Conservation (phyloP, 2,113 vertebrate species). For the Apteryx owenii region DNA sequence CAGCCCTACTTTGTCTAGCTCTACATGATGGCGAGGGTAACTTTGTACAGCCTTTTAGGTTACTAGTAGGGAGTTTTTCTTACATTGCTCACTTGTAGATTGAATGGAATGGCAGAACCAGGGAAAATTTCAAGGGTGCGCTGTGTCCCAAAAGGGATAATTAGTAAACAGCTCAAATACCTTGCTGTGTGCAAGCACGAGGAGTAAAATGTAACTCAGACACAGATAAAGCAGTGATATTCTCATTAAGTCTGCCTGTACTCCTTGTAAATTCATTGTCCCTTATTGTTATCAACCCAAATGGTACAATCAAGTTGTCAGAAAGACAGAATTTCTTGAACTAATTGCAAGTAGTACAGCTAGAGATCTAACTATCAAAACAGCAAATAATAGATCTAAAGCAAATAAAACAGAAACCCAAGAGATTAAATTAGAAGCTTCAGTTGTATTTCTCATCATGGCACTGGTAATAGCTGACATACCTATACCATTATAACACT, state of each 20-base stretch:
- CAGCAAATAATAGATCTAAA: not conserved
- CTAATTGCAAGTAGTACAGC: not conserved
- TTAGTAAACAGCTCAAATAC: not conserved
- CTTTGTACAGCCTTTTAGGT: not conserved
- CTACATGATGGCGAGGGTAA: not conserved
- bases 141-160: not conserved
- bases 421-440: slow-evolving; percentile 28
- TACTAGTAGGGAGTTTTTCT: not conserved
- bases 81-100: not conserved
- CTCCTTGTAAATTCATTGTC: not conserved
- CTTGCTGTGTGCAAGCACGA: not conserved
- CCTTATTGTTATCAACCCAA: not conserved
- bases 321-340: not conserved
- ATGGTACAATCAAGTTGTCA: not conserved
- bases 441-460: not conserved
- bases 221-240: not conserved
- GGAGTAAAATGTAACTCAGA: not conserved
- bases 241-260: not conserved
- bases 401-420: slow-evolving; percentile 11
- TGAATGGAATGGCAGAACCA: not conserved
- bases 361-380: not conserved
- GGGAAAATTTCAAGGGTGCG: not conserved
- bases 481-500: not conserved
- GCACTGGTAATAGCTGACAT: not conserved
- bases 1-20: not conserved